Base-by-base conservation (phyloP, 2,888 invertebrate species). In the Agonopterix heracliana region DNA sequence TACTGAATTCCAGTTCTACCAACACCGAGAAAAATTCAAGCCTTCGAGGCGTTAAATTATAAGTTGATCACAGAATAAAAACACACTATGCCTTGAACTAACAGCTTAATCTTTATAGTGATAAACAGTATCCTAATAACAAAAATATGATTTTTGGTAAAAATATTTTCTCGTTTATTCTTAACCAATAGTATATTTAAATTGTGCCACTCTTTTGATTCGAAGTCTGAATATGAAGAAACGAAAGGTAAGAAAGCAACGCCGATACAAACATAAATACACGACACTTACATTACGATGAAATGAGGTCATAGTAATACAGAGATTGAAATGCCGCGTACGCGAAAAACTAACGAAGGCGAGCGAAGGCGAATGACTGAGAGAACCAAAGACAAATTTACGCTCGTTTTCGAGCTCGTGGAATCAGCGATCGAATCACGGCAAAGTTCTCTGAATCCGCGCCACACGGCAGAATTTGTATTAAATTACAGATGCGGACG, bases 91-190 rank as follows among this genome's bases (percentile, higher is more conserved):
- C 68, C 70, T 68, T 68, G 74, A 69, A 72, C 74, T 78, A 76
- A 68, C 65, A 64, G 67, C 78, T 75, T 73, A 72, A 62, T 50
- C 62, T 72, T 68, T 65, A 74, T 63, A 78, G 64, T 67, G 65
- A 68, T 75, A 74, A 75, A 78, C 73, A 76, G 75, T 78, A 71
- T 53, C 73, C 72, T 78, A 76, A 77, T 81, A 84, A 85, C 74
- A 83, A 84, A 84, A 84, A 82, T 82, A 81, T 66, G 69, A 66
- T 82, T 80, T 80, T 80, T 79, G 78, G 79, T 76, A 77, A 82
- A 84, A 80, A 79, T 78, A 76, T 78, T 74, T 66, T 76, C 63
- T 74, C 60, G 66, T 66, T 69, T 71, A 61, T 69, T 69, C 75
- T 78, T 78, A 79, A 72, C 68, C 73, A 68, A 76, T 73, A 75